Evolutionary conservation across 2,113 vertebrate genomes (phyloP).

Genomic region (Guaruba guarouba): DNA sequence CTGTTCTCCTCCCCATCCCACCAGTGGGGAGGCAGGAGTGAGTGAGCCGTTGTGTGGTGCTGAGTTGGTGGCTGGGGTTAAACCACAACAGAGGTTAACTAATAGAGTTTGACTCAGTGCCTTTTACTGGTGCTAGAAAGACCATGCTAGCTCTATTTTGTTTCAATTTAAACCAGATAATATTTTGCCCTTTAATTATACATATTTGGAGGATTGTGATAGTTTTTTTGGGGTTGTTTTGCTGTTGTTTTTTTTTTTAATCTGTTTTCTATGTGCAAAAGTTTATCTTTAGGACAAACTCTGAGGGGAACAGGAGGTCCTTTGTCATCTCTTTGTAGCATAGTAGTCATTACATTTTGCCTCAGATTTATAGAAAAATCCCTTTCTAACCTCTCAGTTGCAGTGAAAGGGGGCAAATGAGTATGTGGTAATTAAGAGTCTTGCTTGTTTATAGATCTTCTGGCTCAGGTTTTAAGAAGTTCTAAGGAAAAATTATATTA

Average conservation of each 20-base stretch:
- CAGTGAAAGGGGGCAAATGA: not conserved
- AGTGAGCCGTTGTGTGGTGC: not conserved
- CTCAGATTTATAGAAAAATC: not conserved
- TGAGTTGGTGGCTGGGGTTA: not conserved
- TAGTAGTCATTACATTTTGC: not conserved
- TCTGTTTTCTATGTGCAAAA: not conserved
- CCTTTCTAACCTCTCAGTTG: not conserved
- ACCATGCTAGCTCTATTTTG: not conserved
- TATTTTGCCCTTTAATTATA: not conserved
- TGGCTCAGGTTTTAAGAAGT: not conserved
- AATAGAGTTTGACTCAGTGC: not conserved
- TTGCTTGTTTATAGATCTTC: not conserved
- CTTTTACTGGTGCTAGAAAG: not conserved
- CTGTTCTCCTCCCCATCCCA: not conserved
- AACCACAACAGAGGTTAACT: not conserved
- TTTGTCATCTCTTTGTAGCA: not conserved
- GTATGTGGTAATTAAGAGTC: not conserved
- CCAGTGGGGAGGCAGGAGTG: not conserved
- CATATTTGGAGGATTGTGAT: not conserved
- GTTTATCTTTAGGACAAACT: not conserved
- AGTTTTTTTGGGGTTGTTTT: not conserved
- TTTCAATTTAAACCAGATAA: not conserved
- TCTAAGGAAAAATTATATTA: not conserved
- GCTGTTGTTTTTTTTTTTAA: not conserved
- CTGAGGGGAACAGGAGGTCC: not conserved